Base-by-base conservation (phyloP, 2,888 invertebrate genomes). In the Diaprepes abbreviatus region DNA sequence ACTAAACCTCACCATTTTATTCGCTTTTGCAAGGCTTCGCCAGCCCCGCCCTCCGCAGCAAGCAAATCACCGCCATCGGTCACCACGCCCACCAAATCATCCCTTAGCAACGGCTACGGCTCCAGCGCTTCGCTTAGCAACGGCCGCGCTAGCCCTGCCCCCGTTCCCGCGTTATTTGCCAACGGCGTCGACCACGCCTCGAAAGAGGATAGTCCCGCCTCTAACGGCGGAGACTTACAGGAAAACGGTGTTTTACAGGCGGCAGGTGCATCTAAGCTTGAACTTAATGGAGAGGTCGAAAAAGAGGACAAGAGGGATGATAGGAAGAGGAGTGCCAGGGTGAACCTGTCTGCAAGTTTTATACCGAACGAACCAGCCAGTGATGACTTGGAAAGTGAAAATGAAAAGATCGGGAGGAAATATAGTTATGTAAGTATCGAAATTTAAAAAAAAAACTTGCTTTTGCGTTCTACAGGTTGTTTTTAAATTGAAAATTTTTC, bases 301-400 rank as follows among this genome's bases (percentile, higher is more conserved):
- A 68, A 58, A 55, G 60, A 64, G 16, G 62, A 72, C 50, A 60
- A 72, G 63, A 63, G 68, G 7, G 66, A 74, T 35, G 69, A 74
- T 63, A 55, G 66, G 57, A 66, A 68, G 59, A 21, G 63, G 16
- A 54, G 64, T 10, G 75, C 79, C 16, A 76, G 81, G 62, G 79
- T 88, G 3, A 88, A 88, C 74, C 87, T 89, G 81, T 88, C 88
- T 79, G 88, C 89, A 66, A 89, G 89, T 62, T 89, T 88, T 79
- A 89, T 89, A 77, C 88, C 88, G 77, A 70, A 70, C 28, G 66
- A 70, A 24, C 66, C 70, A 17, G 12, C 66, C 9, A 58, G 40
- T 16, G 70, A 70, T 24, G 66, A 70, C 3, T 36, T 70, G 52
- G 70, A 70, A 7, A 66, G 70, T 38, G 70, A 70, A 38, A 70